Evolutionary conservation across 2,113 vertebrate genomes (phyloP), one percentile per base, ranked within the genome.

Genomic region (Columba janthina): DNA sequence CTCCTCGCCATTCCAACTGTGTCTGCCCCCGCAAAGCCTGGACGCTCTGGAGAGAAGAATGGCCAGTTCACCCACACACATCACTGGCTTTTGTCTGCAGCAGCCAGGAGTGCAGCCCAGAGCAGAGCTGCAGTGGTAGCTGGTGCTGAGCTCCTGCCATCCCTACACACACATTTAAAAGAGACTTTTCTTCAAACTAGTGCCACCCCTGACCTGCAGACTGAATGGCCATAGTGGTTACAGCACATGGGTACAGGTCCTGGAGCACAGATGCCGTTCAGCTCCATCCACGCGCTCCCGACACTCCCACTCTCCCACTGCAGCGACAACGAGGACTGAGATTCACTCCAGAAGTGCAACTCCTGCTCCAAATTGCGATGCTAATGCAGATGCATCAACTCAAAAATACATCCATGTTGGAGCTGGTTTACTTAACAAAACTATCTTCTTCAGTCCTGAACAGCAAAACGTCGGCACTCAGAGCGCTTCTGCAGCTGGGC

Each of bases 281-380:
- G 66, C 32, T 36, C 40, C 40, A 7, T 5, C 56, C 34, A 9
- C 1, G 3, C 0, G 2, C 11, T 34, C 40, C 48, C 0, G 0
- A 18, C 0, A 0, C 44, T 25, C 51, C 58, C 4, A 22, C 19
- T 24, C 29, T 11, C 19, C 31, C 25, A 25, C 3, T 1, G 1
- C 19, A 6, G 13, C 6, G 0, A 22, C 29, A 25, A n/a, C 4
- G 5, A 38, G 17, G 11, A 16, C 42, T 0, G 7, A 70, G 25
- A 28, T 18, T 26, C 31, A 26, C 12, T 34, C 64, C 87, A 54
- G 54, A 19, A 75, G 87, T n/a, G 24, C 31, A 4, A 46, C 25
- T 60, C 48, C 38, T 40, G 71, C 48, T 53, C 62, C 40, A 15
- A 38, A 62, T 25, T 2, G 14, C 38, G 38, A 15, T 3, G 28